Percentiles rank a stretch among this genome's conserved stretches.
Evolutionary conservation across 2,113 vertebrate species (phyloP).

Genomic region (Bufo gargarizans): DNA sequence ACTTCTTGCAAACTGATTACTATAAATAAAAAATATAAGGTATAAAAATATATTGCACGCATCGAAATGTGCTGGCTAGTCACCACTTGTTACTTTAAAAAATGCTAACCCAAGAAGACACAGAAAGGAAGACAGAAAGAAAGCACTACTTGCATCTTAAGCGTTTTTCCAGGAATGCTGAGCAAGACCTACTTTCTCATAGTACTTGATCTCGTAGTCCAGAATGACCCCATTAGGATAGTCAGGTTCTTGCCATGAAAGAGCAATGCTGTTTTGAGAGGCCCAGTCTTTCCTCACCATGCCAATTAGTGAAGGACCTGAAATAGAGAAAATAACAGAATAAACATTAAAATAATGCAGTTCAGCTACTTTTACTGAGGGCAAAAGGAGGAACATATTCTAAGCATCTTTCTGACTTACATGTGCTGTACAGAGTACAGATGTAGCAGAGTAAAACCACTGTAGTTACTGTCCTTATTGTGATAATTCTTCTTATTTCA

Average conservation of each 20-base stretch:
- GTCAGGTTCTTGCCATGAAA: slow-evolving; percentile 94
- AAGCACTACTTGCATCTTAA: slow-evolving; percentile 59
- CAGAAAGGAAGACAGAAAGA: slow-evolving; percentile 50
- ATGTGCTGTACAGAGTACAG: no score
- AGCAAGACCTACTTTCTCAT: slow-evolving; percentile 89
- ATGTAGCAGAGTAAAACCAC: no score
- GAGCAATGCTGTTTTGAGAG: slow-evolving; percentile 93
- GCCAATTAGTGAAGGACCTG: slow-evolving; percentile 89
- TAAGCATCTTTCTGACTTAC: no score
- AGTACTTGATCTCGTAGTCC: slow-evolving; percentile 98
- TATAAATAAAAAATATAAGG: neutral
- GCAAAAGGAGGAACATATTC: no score
- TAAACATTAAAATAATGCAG: neutral
- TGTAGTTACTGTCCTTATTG: no score
- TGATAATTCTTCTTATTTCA: no score
- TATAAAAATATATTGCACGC: neutral
- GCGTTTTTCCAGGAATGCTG: slow-evolving; percentile 65
- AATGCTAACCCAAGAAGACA: slow-evolving; percentile 6
- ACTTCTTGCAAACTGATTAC: neutral
- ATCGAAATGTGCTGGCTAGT: neutral
- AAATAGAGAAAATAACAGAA: slow-evolving; percentile 66
- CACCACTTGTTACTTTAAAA: neutral
- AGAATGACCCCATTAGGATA: slow-evolving; percentile 81
- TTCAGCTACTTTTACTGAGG: no score
- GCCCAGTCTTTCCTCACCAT: slow-evolving; percentile 95